These are phyloP conservation scores for Sipha flava DNA, from an alignment of 1,140 invertebrate genomes.

Conservation along the genomic window DNA sequence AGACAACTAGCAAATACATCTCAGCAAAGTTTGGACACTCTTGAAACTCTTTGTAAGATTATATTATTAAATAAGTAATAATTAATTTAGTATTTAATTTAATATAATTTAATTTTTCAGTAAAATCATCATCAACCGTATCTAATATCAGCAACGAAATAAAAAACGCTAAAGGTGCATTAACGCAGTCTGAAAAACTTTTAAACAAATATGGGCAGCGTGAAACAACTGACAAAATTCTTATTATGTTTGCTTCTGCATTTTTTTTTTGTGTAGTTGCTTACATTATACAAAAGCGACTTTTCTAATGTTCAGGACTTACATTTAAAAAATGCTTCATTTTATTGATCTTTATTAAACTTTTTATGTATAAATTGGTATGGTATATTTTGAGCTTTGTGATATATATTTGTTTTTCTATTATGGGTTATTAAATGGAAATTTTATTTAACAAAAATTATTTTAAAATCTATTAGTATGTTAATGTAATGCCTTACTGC, in stretches of 20 bases:
- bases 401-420: too few species aligned
- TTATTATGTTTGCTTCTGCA: conserved; percentile 79
- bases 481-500: too few species aligned
- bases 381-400: too few species aligned
- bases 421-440: too few species aligned
- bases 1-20: conserved; percentile 76
- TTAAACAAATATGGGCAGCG: conserved; percentile 87
- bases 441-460: too few species aligned
- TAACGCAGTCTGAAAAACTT: conserved; percentile 79
- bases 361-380: too few species aligned
- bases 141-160: conserved; percentile 72
- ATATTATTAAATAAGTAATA: neutral
- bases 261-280: conserved; percentile 88
- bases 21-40: conserved; percentile 71
- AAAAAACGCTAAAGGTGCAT: conserved; percentile 72
- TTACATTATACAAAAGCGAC: conserved; percentile 82
- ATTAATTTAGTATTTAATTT: conserved; percentile 10
- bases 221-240: conserved; percentile 88
- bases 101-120: conserved; percentile 43
- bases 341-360: neutral
- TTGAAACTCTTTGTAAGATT: conserved; percentile 64
- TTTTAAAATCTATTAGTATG: too few species aligned
- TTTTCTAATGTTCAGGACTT: conserved; percentile 54
- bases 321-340: neutral
- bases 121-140: conserved; percentile 47